Evolutionary conservation across 2,797 vertebrate genomes (phyloP).

Genomic region (Fundulus diaphanus): DNA sequence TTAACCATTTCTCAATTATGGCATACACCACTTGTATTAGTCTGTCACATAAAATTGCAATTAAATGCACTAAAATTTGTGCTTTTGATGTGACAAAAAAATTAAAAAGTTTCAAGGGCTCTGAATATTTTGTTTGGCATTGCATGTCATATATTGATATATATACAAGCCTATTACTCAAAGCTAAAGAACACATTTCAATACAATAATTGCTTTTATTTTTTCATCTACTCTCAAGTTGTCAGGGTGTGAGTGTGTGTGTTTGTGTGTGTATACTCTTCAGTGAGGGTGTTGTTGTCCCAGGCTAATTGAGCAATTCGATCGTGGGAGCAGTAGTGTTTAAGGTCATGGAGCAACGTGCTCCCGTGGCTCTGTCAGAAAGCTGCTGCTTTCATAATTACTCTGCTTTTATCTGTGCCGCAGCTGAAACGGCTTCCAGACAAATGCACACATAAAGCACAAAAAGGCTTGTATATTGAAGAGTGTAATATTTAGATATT

Average conservation of each 20-base stretch:
- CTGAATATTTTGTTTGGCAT: constrained; percentile 2
- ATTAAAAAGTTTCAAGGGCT: neutral
- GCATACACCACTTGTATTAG: too few species aligned
- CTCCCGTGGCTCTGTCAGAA: constrained; percentile 55
- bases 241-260: constrained; percentile 18
- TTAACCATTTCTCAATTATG: too few species aligned
- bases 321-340: constrained; percentile 47
- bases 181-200: constrained; percentile 12
- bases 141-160: constrained; percentile 3
- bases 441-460: constrained; percentile 22
- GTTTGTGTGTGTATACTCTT: constrained; percentile 21
- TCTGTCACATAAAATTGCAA: too few species aligned
- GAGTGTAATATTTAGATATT: constrained; percentile 24
- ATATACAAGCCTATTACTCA: neutral
- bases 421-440: constrained; percentile 22
- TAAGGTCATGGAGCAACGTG: constrained; percentile 62
- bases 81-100: neutral
- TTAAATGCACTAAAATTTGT: neutral
- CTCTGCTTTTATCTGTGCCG: constrained; percentile 54
- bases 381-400: constrained; percentile 63
- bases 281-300: constrained; percentile 50
- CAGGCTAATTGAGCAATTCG: constrained; percentile 68
- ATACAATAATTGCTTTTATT: constrained; percentile 44
- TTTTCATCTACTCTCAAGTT: constrained; percentile 29
- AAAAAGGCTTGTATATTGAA: constrained; percentile 18